Conservation (phyloP, 2,888 invertebrate genomes). For the Luperina nickerlii region DNA sequence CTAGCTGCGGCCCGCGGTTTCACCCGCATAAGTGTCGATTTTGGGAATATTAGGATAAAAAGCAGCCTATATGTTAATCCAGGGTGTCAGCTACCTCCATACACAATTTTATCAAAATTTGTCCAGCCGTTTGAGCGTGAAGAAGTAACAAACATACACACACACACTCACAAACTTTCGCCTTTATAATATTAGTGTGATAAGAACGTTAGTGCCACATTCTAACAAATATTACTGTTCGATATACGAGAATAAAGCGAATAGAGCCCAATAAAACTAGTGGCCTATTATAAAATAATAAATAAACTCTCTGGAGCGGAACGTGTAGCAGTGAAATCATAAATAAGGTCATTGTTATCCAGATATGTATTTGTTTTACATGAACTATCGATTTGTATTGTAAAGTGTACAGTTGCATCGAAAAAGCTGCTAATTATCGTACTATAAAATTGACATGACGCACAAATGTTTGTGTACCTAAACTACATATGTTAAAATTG, state of each 20-base stretch:
- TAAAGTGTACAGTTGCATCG: slow-evolving; percentile 15
- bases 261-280: slow-evolving; percentile 51
- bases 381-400: slow-evolving; percentile 44
- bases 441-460: slow-evolving; percentile 3
- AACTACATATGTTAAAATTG: background rate
- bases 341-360: slow-evolving; percentile 59
- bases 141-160: no score
- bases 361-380: slow-evolving; percentile 52
- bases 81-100: no score
- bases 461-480: background rate
- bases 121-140: no score
- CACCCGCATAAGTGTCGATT: no score
- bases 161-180: no score
- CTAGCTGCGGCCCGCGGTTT: no score
- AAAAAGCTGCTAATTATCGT: slow-evolving; percentile 25
- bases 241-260: slow-evolving; percentile 40
- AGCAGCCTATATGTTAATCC: no score
- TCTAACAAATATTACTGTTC: slow-evolving; percentile 37
- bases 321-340: slow-evolving; percentile 50
- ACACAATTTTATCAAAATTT: no score
- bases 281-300: slow-evolving; percentile 61
- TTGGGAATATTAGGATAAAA: no score
- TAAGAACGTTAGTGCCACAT: slow-evolving; percentile 13
- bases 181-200: no score
- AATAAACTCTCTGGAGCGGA: slow-evolving; percentile 54